phyloP scores from a whole-genome alignment of 2,113 vertebrate genomes.

The Oryzias curvinotus region DNA sequence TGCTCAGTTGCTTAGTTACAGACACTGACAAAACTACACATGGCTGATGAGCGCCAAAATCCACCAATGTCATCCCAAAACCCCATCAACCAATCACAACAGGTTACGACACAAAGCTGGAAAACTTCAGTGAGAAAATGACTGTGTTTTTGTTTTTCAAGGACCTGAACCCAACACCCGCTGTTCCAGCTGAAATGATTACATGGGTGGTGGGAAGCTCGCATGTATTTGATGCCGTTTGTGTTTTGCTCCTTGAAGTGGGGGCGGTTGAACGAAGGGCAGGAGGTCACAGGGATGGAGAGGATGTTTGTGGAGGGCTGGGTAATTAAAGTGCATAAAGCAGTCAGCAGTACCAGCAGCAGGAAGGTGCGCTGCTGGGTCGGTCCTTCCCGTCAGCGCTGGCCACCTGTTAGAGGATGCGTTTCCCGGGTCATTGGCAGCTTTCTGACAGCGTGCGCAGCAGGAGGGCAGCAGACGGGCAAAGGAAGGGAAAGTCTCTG shows the following conservation, averaged over 20 bases:
- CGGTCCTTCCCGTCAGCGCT: conserved; percentile 59
- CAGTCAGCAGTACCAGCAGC: conserved; percentile 61
- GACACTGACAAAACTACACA: conserved; percentile 74
- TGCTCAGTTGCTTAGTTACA: conserved; percentile 82
- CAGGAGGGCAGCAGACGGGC: conserved; percentile 17
- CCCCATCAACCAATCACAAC: conserved; percentile 50
- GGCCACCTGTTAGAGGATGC: conserved; percentile 74
- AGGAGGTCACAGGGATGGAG: conserved; percentile 33
- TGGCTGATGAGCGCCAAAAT: conserved; percentile 60
- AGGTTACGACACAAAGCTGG: conserved; percentile 19
- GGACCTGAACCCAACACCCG: conserved; percentile 14
- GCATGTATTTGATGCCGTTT: conserved; percentile 17
- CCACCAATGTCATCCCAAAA: conserved; percentile 50
- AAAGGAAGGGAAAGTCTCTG: not conserved
- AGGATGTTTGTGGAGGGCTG: conserved; percentile 38
- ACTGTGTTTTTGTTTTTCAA: not conserved
- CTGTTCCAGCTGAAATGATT: conserved; percentile 8
- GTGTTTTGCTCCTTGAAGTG: conserved; percentile 25
- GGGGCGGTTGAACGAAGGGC: conserved; percentile 61
- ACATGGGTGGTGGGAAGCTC: conserved; percentile 3
- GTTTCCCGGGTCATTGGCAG: conserved; percentile 65
- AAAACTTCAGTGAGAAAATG: conserved; percentile 12
- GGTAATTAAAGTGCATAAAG: conserved; percentile 71
- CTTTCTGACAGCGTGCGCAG: conserved; percentile 51
- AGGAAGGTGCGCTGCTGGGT: conserved; percentile 68